Percentiles rank a stretch among this genome's conserved stretches.
Conservation (phyloP, 2,888 invertebrate genomes). For the Hesperia comma region DNA sequence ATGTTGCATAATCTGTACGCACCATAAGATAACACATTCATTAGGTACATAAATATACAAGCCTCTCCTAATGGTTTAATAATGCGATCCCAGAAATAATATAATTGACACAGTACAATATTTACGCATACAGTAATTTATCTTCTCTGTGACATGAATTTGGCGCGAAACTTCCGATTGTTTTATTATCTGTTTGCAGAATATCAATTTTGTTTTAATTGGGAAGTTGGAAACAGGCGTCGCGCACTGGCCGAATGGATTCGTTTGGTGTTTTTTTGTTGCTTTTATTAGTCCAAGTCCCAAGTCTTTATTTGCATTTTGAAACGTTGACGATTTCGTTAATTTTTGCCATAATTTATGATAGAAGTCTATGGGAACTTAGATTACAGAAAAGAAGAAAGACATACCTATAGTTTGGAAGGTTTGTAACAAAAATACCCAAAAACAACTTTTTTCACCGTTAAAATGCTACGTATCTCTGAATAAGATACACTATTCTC, state of each 20-base stretch:
- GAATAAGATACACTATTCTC: no score
- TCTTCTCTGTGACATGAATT: not conserved
- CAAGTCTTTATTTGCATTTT: not conserved
- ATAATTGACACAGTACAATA: not conserved
- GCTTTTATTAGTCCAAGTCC: not conserved
- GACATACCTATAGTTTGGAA: no score
- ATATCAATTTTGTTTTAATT: constrained; percentile 26
- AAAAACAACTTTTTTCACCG: no score
- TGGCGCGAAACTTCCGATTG: constrained; percentile 9
- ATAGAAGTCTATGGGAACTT: no score
- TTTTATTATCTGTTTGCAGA: constrained; percentile 19
- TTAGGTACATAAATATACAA: not conserved
- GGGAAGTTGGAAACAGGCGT: constrained; percentile 17
- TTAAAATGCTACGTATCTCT: no score
- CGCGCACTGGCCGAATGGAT: not conserved
- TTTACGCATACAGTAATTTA: constrained; percentile 5
- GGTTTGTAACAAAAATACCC: no score
- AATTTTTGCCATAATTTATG: no score
- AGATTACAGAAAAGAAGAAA: no score
- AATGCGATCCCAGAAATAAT: not conserved
- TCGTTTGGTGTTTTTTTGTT: not conserved
- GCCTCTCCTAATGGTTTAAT: not conserved
- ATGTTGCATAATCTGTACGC: no score
- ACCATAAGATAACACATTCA: no score
- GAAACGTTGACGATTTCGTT: not conserved